Evolutionary conservation across 2,113 vertebrate species (phyloP).

Genomic region (Carettochelys insculpta): DNA sequence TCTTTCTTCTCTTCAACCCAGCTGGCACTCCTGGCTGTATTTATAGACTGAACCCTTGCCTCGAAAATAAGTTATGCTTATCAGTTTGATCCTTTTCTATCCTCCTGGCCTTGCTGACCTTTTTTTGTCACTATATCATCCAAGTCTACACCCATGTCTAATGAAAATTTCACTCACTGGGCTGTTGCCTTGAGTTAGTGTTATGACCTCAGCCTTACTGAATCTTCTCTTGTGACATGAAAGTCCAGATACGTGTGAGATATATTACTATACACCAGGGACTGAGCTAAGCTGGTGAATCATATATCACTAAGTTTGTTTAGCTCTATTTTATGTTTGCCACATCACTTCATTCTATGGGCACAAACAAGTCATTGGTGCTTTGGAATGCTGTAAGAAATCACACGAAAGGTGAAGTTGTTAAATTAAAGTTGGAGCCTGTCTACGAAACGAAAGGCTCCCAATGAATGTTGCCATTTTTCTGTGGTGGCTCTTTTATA

Average conservation of each 20-base stretch:
- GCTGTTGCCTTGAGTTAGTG: not conserved
- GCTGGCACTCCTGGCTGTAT: not conserved
- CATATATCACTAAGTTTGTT: not conserved
- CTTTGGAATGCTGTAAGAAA: not conserved
- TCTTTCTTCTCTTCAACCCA: not conserved
- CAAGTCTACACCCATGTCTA: not conserved
- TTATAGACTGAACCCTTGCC: not conserved
- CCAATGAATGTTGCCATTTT: not conserved
- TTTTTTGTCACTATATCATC: conserved; percentile 4
- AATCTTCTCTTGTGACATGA: not conserved
- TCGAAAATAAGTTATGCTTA: not conserved
- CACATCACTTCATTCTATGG: not conserved
- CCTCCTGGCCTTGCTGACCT: not conserved
- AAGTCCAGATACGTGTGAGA: not conserved
- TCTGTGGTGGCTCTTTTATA: not conserved
- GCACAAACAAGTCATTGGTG: not conserved
- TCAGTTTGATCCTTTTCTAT: not conserved
- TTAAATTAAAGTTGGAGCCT: not conserved
- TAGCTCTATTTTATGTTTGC: not conserved
- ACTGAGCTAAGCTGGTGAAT: not conserved
- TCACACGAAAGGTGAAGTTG: not conserved
- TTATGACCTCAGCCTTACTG: not conserved
- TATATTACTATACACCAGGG: fast-evolving
- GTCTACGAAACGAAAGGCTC: not conserved
- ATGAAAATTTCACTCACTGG: not conserved